A percentile compares a stretch with the other conserved stretches of the same genome.
Conservation (phyloP, 1,140 invertebrate species). For the Pachyrhynchus sulphureomaculatus region DNA sequence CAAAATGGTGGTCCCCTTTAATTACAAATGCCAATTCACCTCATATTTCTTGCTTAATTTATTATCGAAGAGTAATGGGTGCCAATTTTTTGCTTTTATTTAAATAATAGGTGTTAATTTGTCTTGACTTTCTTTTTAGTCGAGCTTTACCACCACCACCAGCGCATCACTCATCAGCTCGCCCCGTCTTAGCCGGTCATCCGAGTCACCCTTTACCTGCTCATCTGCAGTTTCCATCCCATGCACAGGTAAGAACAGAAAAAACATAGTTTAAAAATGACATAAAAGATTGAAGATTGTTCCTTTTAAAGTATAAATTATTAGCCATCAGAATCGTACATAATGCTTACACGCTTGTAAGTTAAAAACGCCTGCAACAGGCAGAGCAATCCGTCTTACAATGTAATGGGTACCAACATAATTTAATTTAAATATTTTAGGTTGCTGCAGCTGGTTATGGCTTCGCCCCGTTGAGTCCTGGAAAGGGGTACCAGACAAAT, state of each 20-base stretch:
- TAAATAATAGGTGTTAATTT: too few species aligned
- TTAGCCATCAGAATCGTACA: too few species aligned
- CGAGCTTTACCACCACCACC: constrained; percentile 78
- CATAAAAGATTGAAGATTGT: too few species aligned
- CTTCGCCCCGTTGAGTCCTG: constrained; percentile 71
- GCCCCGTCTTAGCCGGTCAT: constrained; percentile 74
- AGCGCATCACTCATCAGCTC: constrained; percentile 77
- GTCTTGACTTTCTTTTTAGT: constrained; percentile 58
- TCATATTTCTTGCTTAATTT: too few species aligned
- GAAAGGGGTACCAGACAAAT: constrained; percentile 68
- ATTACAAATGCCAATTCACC: too few species aligned
- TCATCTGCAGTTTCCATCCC: constrained; percentile 76
- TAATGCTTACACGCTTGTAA: too few species aligned
- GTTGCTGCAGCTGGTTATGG: constrained; percentile 64
- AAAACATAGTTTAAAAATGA: too few species aligned
- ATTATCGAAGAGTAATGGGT: too few species aligned
- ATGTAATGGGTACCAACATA: not conserved
- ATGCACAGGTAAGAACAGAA: constrained; percentile 60
- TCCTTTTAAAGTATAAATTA: too few species aligned
- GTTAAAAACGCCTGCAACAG: too few species aligned
- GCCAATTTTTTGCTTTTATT: too few species aligned
- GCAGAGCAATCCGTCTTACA: not conserved
- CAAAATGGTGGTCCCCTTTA: too few species aligned
- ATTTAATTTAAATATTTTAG: not conserved
- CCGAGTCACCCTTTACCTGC: constrained; percentile 81